Evolutionary conservation across 2,797 vertebrate genomes (phyloP).

Genomic region (Psittacula derbiana): DNA sequence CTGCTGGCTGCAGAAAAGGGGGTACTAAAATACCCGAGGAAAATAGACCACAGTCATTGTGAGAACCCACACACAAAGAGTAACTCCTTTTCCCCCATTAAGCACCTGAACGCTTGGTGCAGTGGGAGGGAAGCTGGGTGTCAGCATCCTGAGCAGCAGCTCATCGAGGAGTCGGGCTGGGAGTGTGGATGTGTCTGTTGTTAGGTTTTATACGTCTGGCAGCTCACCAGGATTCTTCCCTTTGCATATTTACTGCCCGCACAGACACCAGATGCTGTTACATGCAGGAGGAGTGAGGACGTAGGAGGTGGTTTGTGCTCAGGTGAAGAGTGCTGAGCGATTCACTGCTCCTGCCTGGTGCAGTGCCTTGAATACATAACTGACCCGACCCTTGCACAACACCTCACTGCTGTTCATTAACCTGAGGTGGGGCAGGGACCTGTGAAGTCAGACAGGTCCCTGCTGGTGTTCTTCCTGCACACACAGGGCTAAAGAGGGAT

Average conservation of each 20-base stretch:
- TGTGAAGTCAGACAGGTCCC: neutral
- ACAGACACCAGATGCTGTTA: neutral
- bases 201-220: neutral
- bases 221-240: neutral
- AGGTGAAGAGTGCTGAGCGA: neutral
- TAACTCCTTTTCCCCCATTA: fast-evolving
- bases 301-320: neutral
- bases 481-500: neutral
- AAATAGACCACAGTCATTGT: fast-evolving
- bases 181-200: fast-evolving
- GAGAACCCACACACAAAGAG: neutral
- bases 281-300: neutral
- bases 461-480: neutral
- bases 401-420: slow-evolving; percentile 28
- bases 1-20: neutral
- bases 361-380: slow-evolving; percentile 13
- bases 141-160: neutral
- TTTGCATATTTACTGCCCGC: neutral
- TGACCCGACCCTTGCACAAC: neutral
- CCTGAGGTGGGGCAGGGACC: neutral
- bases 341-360: neutral
- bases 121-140: neutral
- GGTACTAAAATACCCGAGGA: neutral
- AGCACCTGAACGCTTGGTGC: neutral
- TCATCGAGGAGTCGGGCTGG: neutral